phyloP scores from a whole-genome alignment of 2,797 vertebrate species.

The Acanthurus leucopareius region DNA sequence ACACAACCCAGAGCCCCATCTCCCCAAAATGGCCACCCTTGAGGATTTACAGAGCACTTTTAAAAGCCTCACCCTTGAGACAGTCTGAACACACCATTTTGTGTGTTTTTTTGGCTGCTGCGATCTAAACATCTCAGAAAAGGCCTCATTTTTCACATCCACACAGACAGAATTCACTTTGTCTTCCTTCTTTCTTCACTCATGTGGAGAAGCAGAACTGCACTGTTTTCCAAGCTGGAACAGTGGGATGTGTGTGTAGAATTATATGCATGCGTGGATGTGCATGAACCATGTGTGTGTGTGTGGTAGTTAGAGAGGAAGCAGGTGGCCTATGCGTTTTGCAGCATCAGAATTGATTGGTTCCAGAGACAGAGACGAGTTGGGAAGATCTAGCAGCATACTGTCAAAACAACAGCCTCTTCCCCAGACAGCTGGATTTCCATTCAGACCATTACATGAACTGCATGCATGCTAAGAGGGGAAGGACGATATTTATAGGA shows the following conservation, averaged over 20 bases:
- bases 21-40: constrained; percentile 64
- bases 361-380: constrained; percentile 72
- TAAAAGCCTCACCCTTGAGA: constrained; percentile 61
- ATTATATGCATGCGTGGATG: neutral
- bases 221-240: constrained; percentile 30
- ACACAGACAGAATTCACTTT: constrained; percentile 48
- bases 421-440: constrained; percentile 86
- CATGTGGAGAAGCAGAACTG: constrained; percentile 27
- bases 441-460: constrained; percentile 74
- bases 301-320: constrained; percentile 48
- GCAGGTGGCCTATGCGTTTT: constrained; percentile 65
- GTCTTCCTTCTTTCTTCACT: constrained; percentile 40
- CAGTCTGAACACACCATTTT: constrained; percentile 59
- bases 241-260: constrained; percentile 5
- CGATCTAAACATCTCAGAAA: constrained; percentile 46
- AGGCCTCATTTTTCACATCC: constrained; percentile 11
- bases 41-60: constrained; percentile 66
- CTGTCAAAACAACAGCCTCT: constrained; percentile 84
- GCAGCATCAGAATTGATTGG: constrained; percentile 76
- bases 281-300: neutral
- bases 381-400: constrained; percentile 82
- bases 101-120: constrained; percentile 41
- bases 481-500: constrained; percentile 50
- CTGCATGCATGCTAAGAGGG: constrained; percentile 32
- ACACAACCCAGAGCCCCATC: constrained; percentile 75